Base-by-base conservation (phyloP, 2,113 vertebrate species). In the Hepsetus odoe region DNA sequence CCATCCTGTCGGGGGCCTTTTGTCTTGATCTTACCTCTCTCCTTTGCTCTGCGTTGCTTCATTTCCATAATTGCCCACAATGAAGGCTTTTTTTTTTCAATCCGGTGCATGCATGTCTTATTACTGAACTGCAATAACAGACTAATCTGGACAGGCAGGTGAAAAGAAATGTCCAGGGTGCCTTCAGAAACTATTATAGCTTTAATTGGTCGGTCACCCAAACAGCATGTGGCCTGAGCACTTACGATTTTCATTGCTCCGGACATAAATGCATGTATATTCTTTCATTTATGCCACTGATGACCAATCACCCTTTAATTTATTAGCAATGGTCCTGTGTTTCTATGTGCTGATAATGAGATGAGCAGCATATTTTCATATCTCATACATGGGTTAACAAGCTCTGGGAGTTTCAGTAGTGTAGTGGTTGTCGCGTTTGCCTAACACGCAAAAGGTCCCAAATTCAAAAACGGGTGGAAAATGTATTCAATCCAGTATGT, bases 21-120 rank as follows among this genome's bases (percentile, higher is more conserved):
- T 87, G 80, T 84, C 85, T 85, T 80, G 77, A 84, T 80, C 78
- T 74, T 78, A 77, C 55, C 70, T 51, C 74, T 49, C 32, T 65
- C 70, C 55, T 70, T 59, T 77, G 55, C 61, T 65, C 65, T 51
- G 42, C 74, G 53, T 82, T 24, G 49, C 71, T 76, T 74, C 69
- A 84, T 87, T 87, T 83, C 65, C 74, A 84, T 80, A 77, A 76
- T 80, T 61, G 74, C 71, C 77, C 68, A 44, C 72, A 44, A 70
- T 46, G 61, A 67, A 79, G 66, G 71, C 38, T 49, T 42, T 55
- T 79, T 70, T 28, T 49, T 24, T 30, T 13, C 28, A n/a, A 12
- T 66, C 16, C 8, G 4, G 14, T 69, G 58, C 55, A 71, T 11
- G 53, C 72, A 77, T 76, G 81, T 80, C 77, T 80, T 80, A 72